Base-by-base conservation (phyloP, 2,888 invertebrate genomes). In the Xestia xanthographa region DNA sequence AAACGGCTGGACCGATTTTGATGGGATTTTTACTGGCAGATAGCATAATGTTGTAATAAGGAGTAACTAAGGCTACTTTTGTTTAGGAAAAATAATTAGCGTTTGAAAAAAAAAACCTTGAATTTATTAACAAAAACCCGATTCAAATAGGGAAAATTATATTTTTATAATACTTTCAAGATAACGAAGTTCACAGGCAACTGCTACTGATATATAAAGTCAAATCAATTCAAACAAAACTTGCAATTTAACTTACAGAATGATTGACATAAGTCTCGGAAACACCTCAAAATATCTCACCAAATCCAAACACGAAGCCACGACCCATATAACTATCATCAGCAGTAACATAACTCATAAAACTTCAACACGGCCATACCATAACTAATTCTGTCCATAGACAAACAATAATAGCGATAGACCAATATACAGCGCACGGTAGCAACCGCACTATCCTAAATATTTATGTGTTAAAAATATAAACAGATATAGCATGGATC, bases 401-500 rank as follows among this genome's bases (percentile, higher is more conserved):
- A 75, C 83, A 86, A 87, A 85, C 82, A 86, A 88, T 83, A 87
- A 87, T 86, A 86, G 72, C 72, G 79, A 83, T 87, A 89, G 45
- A 89, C 83, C 86, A 85, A 90, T 72, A 82, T 77, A 84, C 81
- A 79, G n/a, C 50, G 69, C 43, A 67, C 68, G 70, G 77, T 66
- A 71, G 60, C 79, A 72, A 77, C 65, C 72, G 48, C 69, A 72
- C 71, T 80, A 82, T 86, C 84, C 88, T 93, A 94, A 95, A 94
- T 94, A 94, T 95, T 95, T 94, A 91, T 89, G 87, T 90, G 90
- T 91, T 92, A 91, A 92, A 92, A 92, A 90, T 86, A 90, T 89
- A 91, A 91, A 91, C 89, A 86, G 89, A 63, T 63, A 63, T 38
- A 63, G 62, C n/a, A 14, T 41, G 63, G 58, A 20, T 60, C 29